A percentile compares a stretch with the other conserved stretches of the same genome.
These are phyloP conservation scores for Esox masquinongy DNA, from an alignment of 2,797 vertebrate species.

Conservation along the genomic window DNA sequence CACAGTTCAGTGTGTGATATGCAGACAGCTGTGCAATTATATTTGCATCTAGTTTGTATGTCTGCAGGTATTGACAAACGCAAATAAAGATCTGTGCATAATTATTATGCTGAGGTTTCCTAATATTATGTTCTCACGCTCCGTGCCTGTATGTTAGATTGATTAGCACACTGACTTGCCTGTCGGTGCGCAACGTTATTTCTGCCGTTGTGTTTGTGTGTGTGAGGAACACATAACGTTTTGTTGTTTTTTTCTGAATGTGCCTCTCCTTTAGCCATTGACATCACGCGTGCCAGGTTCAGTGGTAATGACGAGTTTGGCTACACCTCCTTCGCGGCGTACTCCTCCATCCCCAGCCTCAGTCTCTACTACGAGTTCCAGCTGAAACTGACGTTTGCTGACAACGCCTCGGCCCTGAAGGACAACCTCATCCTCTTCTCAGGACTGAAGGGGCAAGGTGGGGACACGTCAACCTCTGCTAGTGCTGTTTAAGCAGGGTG, in stretches of 20 bases:
- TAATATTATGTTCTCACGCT: background rate
- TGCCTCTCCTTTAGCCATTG: slow-evolving; percentile 71
- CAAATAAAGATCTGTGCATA: background rate
- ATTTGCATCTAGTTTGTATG: background rate
- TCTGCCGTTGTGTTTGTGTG: background rate
- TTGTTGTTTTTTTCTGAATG: slow-evolving; percentile 15
- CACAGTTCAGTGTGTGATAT: background rate
- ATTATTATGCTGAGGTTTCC: too few species aligned
- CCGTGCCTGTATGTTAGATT: background rate
- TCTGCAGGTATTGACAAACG: background rate
- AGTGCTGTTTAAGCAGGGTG: background rate
- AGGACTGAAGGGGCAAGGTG: slow-evolving; percentile 86
- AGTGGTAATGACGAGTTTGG: slow-evolving; percentile 81
- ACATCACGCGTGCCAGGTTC: slow-evolving; percentile 81
- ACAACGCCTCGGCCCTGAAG: slow-evolving; percentile 77
- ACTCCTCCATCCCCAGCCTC: slow-evolving; percentile 74
- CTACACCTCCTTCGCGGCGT: slow-evolving; percentile 83
- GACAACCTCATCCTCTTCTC: slow-evolving; percentile 89
- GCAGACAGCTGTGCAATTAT: background rate
- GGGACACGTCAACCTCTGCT: slow-evolving; percentile 47
- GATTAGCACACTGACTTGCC: background rate
- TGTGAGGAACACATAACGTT: background rate
- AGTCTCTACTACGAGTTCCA: slow-evolving; percentile 81
- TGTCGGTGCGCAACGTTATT: background rate
- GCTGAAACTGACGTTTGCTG: slow-evolving; percentile 82